Percentiles rank a stretch among this genome's conserved stretches.
phyloP scores from a whole-genome alignment of 2,888 invertebrate genomes.

The Tiphia femorata region DNA sequence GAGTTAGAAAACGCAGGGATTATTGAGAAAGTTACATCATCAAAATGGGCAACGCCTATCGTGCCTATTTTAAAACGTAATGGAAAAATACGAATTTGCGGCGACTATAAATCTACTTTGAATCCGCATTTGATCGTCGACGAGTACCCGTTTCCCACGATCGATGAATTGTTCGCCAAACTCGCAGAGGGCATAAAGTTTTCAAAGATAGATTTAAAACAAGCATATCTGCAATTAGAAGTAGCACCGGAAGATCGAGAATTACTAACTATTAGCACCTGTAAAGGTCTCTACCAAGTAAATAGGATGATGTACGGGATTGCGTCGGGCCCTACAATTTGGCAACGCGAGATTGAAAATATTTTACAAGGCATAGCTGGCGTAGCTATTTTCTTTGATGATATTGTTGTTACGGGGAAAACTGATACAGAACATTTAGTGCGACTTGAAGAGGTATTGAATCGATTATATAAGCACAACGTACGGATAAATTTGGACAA shows the following conservation, averaged over 20 bases:
- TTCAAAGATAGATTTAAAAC: conserved; percentile 33
- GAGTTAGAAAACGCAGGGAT: not conserved
- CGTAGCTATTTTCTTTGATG: conserved; percentile 46
- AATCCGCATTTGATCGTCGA: conserved; percentile 16
- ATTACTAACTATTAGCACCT: conserved; percentile 19
- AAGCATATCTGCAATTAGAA: conserved; percentile 12
- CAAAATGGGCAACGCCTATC: not conserved
- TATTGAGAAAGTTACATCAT: not conserved
- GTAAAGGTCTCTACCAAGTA: conserved; percentile 11
- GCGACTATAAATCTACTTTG: conserved; percentile 17
- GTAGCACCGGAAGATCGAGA: conserved; percentile 5
- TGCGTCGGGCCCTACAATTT: conserved; percentile 56
- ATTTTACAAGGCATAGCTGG: conserved; percentile 45
- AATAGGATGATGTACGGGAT: conserved; percentile 51
- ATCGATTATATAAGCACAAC: conserved; percentile 1
- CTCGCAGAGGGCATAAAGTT: conserved; percentile 43
- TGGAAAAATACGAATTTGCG: not conserved
- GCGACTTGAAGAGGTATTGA: conserved; percentile 1
- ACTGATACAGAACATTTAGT: not conserved
- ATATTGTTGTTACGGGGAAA: conserved; percentile 21
- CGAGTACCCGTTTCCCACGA: conserved; percentile 13
- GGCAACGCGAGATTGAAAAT: conserved; percentile 52
- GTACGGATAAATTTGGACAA: conserved; percentile 7
- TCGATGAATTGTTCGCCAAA: conserved; percentile 34
- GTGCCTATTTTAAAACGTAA: not conserved